Percentiles rank a stretch among this genome's conserved stretches.
phyloP scores from a whole-genome alignment of 2,113 vertebrate species.

The Zosterops borbonicus region DNA sequence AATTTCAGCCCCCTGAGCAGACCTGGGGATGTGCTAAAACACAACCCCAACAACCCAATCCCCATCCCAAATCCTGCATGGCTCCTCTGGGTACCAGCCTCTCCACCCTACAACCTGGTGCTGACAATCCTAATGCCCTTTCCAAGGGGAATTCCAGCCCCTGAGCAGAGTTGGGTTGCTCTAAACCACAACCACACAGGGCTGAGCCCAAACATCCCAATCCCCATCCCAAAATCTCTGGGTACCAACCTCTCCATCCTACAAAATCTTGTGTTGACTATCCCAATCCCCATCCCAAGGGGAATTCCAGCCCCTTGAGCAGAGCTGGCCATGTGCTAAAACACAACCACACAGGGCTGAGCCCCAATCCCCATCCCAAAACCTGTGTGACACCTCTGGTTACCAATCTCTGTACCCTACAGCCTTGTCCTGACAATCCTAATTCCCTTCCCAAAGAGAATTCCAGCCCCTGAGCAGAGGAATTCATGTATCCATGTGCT shows the following conservation, averaged over 20 bases:
- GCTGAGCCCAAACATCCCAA: background rate
- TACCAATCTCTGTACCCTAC: background rate
- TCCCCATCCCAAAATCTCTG: background rate
- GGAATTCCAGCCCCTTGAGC: background rate
- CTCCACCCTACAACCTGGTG: background rate
- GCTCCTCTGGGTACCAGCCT: background rate
- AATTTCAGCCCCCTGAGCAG: background rate
- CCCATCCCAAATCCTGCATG: background rate
- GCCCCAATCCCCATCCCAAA: background rate
- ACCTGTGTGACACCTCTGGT: background rate
- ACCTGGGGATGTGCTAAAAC: accelerated
- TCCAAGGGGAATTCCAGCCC: too few relatives aligned
- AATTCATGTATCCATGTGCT: too few relatives aligned
- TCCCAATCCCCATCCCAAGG: too few relatives aligned
- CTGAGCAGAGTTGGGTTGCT: too few relatives aligned
- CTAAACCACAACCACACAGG: too few relatives aligned
- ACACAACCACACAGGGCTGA: too few relatives aligned
- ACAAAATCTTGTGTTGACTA: background rate
- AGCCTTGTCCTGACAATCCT: too few relatives aligned
- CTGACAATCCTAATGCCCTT: too few relatives aligned
- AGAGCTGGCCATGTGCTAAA: background rate
- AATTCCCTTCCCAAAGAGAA: too few relatives aligned
- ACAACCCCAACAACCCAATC: background rate
- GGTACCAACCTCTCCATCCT: background rate
- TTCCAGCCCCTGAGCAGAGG: background rate